These are phyloP conservation scores for Phaetusa simplex DNA, from an alignment of 2,113 vertebrate genomes.

Conservation along the genomic window DNA sequence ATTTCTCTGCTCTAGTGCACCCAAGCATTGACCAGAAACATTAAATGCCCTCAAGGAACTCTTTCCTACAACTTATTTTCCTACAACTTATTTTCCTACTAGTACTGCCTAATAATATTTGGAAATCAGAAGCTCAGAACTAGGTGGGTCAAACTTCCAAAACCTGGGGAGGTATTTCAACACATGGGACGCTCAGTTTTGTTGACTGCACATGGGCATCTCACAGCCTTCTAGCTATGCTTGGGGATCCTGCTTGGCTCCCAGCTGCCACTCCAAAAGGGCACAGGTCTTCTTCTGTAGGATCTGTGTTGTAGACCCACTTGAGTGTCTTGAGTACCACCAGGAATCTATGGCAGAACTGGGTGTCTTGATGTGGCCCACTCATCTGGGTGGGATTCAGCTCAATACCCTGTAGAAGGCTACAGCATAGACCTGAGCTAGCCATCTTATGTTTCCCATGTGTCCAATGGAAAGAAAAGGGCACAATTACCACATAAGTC, in stretches of 20 bases:
- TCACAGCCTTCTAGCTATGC: neutral
- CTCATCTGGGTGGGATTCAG: neutral
- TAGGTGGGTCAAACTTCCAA: neutral
- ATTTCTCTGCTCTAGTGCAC: neutral
- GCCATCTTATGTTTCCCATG: rapidly evolving
- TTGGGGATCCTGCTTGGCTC: neutral
- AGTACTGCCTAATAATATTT: neutral
- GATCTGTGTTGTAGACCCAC: neutral
- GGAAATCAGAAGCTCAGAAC: neutral
- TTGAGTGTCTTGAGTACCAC: neutral
- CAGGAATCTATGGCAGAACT: rapidly evolving
- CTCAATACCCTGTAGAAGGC: neutral
- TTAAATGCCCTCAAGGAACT: neutral
- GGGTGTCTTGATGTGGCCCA: neutral
- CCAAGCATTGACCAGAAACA: neutral
- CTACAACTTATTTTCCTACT: neutral
- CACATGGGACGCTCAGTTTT: neutral
- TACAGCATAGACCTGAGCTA: neutral
- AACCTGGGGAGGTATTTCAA: neutral
- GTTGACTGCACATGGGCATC: neutral
- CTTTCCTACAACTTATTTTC: neutral
- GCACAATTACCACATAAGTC: too few relatives aligned
- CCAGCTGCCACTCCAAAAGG: neutral
- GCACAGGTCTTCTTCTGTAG: neutral
- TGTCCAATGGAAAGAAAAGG: neutral